These are phyloP conservation scores for human (Homo sapiens) DNA, from an alignment of 2,113 vertebrate species.

Conservation along the genomic window DNA sequence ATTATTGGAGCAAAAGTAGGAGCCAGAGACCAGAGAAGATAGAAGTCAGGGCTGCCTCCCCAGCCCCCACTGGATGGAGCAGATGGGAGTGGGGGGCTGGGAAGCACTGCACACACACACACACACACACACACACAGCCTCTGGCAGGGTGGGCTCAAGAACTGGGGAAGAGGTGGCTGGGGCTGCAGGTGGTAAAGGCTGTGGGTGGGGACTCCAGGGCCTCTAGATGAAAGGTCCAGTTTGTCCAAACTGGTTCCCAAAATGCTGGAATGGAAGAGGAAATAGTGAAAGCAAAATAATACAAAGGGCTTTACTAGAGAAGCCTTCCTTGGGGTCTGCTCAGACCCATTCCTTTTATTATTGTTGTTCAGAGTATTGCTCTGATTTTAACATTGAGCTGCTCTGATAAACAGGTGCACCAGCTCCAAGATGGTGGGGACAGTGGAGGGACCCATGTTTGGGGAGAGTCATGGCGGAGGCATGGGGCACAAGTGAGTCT, in stretches of 20 bases:
- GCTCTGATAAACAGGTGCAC: too few relatives aligned
- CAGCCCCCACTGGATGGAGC: not conserved
- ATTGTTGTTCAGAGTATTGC: not conserved
- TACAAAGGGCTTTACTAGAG: not conserved
- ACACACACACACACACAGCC: not conserved
- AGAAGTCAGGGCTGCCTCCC: not conserved
- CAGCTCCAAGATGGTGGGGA: not conserved
- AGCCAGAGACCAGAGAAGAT: not conserved
- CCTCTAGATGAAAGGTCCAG: not conserved
- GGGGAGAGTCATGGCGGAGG: not conserved
- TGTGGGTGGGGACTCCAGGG: not conserved
- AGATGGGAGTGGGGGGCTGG: too few relatives aligned
- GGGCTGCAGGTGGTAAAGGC: not conserved
- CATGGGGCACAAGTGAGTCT: fast-evolving
- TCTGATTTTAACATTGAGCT: too few relatives aligned
- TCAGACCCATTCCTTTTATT: not conserved
- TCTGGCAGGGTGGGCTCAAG: not conserved
- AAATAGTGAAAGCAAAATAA: not conserved
- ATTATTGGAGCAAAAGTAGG: not conserved
- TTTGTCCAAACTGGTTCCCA: not conserved
- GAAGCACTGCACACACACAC: too few relatives aligned
- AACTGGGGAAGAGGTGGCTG: not conserved
- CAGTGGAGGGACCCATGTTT: too few relatives aligned
- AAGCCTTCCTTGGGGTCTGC: not conserved
- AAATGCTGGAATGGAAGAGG: not conserved